These are phyloP conservation scores for Macrosteles quadrilineatus DNA, from an alignment of 1,140 invertebrate species.

Conservation along the genomic window DNA sequence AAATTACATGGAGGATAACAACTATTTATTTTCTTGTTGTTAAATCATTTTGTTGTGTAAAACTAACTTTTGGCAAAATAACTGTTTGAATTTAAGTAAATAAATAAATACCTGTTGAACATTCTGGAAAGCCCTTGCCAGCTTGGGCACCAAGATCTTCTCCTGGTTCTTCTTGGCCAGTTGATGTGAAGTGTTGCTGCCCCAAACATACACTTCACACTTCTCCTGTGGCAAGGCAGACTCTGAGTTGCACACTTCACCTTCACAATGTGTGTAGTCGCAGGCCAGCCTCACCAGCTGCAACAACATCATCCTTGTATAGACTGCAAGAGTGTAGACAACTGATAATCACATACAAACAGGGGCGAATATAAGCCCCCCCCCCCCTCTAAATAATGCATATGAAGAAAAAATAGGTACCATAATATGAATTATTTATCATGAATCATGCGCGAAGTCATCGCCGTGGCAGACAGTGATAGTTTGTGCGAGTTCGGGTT, in stretches of 20 bases:
- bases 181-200: constrained; percentile 68
- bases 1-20: constrained; percentile 17
- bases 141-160: constrained; percentile 61
- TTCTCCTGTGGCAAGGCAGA: constrained; percentile 37
- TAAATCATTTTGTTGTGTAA: too few species aligned
- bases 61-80: too few species aligned
- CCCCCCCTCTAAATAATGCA: too few species aligned
- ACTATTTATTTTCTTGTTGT: too few species aligned
- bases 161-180: constrained; percentile 62
- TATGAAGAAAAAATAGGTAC: too few species aligned
- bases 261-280: constrained; percentile 48
- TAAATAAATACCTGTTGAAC: constrained; percentile 62
- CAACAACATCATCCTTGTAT: too few species aligned
- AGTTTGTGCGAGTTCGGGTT: too few species aligned
- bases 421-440: too few species aligned
- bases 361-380: too few species aligned
- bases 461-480: too few species aligned
- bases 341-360: not conserved
- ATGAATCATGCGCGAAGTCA: too few species aligned
- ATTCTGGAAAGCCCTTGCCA: constrained; percentile 58
- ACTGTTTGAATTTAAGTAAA: too few species aligned
- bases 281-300: constrained; percentile 53
- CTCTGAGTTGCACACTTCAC: constrained; percentile 34
- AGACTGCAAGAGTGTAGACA: constrained; percentile 29
- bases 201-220: constrained; percentile 67